Conservation (phyloP, 2,888 invertebrate genomes). For the Pandemis heparana region DNA sequence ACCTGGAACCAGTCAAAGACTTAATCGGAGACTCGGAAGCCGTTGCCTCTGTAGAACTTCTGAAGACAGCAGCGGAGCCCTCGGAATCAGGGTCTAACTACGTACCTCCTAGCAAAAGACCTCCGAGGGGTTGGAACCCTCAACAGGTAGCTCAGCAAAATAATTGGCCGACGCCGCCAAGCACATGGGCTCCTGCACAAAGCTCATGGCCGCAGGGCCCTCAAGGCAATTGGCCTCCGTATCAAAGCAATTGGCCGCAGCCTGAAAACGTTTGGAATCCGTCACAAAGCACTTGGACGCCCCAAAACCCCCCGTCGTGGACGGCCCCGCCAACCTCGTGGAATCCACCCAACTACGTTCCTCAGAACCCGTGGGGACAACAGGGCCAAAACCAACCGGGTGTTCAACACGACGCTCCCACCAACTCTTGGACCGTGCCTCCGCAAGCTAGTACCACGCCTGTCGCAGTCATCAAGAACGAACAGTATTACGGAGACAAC, state of each 20-base stretch:
- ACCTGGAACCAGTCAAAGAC: conserved; percentile 44
- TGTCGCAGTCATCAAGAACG: conserved; percentile 77
- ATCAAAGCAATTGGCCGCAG: conserved; percentile 48
- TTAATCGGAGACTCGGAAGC: conserved; percentile 64
- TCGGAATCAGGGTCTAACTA: conserved; percentile 58
- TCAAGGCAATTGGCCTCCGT: conserved; percentile 40
- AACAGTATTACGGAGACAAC: conserved; percentile 73
- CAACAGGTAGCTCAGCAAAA: conserved; percentile 30
- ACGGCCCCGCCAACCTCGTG: conserved; percentile 13
- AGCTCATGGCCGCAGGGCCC: conserved; percentile 46
- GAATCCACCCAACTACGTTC: conserved; percentile 25
- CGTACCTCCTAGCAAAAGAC: conserved; percentile 54
- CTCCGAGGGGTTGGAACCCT: conserved; percentile 52
- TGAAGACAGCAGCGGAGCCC: conserved; percentile 55
- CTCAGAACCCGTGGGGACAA: conserved; percentile 32
- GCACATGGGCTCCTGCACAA: conserved; percentile 48
- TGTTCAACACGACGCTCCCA: conserved; percentile 23
- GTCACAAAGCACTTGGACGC: conserved; percentile 21
- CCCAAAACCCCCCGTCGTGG: too few relatives aligned
- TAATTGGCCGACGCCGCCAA: conserved; percentile 46
- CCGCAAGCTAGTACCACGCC: conserved; percentile 61
- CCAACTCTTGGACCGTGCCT: conserved; percentile 45
- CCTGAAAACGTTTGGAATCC: conserved; percentile 49
- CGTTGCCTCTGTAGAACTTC: conserved; percentile 61
- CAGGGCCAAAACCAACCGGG: conserved; percentile 26